These are phyloP conservation scores for Mesopsocus fuscifrons DNA, from an alignment of 2,888 invertebrate genomes.

Conservation along the genomic window DNA sequence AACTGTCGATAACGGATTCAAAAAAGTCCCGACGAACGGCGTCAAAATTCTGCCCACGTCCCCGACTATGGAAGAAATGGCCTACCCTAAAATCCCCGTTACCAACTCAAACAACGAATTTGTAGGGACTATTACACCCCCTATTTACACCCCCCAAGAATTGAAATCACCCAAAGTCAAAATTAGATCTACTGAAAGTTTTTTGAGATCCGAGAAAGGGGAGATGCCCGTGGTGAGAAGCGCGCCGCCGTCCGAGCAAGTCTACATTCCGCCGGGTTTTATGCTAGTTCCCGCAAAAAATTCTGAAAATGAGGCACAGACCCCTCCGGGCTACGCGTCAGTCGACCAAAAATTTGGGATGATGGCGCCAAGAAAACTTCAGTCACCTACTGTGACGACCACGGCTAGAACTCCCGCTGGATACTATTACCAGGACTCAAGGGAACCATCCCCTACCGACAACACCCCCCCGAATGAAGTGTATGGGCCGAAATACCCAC, in stretches of 20 bases:
- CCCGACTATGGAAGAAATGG: not conserved
- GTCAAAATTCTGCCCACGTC: constrained; percentile 7
- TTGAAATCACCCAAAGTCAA: not conserved
- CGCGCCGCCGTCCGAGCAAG: not conserved
- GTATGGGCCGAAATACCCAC: not conserved
- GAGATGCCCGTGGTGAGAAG: not conserved
- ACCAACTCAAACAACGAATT: constrained; percentile 3
- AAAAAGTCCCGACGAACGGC: constrained; percentile 3
- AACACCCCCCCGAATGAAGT: not conserved
- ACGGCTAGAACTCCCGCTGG: not conserved
- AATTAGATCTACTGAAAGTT: constrained; percentile 6
- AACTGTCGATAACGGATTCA: not conserved
- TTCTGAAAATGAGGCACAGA: not conserved
- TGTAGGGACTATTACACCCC: constrained; percentile 6
- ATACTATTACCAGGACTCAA: not conserved
- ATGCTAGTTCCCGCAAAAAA: not conserved
- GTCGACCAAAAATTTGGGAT: not conserved
- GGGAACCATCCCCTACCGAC: not conserved
- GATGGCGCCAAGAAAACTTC: not conserved
- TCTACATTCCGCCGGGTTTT: not conserved
- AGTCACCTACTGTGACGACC: constrained; percentile 5
- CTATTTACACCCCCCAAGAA: constrained; percentile 1
- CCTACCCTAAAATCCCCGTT: not conserved
- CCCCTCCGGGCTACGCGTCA: constrained; percentile 5
- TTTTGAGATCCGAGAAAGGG: constrained; percentile 3